phyloP scores from a whole-genome alignment of 2,888 invertebrate species.

The Pteria penguin region DNA sequence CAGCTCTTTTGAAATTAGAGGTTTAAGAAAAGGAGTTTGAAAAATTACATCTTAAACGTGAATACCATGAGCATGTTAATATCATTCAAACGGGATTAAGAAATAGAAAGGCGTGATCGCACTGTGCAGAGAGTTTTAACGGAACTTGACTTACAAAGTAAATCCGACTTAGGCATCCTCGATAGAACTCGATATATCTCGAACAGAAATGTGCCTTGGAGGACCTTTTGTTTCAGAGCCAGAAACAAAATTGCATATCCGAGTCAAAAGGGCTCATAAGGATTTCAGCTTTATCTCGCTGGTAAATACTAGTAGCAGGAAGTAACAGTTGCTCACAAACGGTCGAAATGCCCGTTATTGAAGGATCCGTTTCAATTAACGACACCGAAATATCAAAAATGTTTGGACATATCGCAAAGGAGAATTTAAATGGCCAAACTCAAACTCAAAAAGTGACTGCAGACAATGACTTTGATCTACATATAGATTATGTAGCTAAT shows the following conservation, averaged over 20 bases:
- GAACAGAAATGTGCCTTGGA: not conserved
- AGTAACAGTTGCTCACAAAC: not conserved
- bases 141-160: not conserved
- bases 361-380: not conserved
- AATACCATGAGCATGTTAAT: not conserved
- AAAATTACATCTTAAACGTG: not conserved
- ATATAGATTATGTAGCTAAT: not conserved
- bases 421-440: not conserved
- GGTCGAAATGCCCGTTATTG: not conserved
- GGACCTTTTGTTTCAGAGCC: too few relatives aligned
- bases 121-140: not conserved
- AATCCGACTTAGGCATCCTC: not conserved
- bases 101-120: not conserved
- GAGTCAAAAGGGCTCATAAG: too few relatives aligned
- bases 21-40: not conserved
- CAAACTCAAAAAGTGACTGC: too few relatives aligned
- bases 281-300: not conserved
- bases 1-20: not conserved
- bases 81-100: not conserved
- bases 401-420: not conserved
- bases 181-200: not conserved
- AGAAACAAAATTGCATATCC: too few relatives aligned
- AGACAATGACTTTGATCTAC: too few relatives aligned
- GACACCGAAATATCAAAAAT: constrained; percentile 9
- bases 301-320: not conserved